Evolutionary conservation across 2,888 invertebrate genomes (phyloP).

Genomic region (Patella caerulea): DNA sequence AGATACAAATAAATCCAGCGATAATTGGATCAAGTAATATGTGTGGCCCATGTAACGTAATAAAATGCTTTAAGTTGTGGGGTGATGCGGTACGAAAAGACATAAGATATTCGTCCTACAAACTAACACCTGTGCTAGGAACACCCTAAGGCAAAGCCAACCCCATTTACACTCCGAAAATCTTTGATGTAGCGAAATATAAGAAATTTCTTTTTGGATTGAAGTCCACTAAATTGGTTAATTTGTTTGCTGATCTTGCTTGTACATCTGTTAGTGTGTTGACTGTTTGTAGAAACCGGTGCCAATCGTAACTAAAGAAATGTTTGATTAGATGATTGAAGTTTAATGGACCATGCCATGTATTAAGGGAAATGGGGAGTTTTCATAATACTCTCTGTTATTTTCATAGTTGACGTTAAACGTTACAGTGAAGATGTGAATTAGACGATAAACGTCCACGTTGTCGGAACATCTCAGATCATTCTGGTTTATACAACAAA

Average conservation of each 20-base stretch:
- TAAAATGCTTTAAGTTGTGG: not conserved
- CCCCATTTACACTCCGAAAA: not conserved
- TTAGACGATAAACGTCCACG: not conserved
- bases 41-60: constrained; percentile 3
- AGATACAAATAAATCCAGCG: not conserved
- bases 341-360: not conserved
- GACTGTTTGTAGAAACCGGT: constrained; percentile 1
- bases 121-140: not conserved
- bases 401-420: constrained; percentile 10
- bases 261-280: not conserved
- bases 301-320: constrained; percentile 5
- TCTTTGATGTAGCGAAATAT: constrained; percentile 12
- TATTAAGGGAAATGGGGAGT: not conserved
- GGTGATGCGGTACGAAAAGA: not conserved
- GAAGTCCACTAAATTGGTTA: constrained; percentile 7
- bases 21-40: constrained; percentile 4
- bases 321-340: constrained; percentile 8
- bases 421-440: not conserved
- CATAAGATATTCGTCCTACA: constrained; percentile 4
- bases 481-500: not conserved
- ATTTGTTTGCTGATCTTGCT: constrained; percentile 8
- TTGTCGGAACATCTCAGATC: not conserved
- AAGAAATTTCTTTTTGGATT: constrained; percentile 9
- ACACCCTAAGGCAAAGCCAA: constrained; percentile 2
- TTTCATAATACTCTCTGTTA: not conserved